Conservation (phyloP, 2,113 vertebrate genomes). For the Actinemys pallida region DNA sequence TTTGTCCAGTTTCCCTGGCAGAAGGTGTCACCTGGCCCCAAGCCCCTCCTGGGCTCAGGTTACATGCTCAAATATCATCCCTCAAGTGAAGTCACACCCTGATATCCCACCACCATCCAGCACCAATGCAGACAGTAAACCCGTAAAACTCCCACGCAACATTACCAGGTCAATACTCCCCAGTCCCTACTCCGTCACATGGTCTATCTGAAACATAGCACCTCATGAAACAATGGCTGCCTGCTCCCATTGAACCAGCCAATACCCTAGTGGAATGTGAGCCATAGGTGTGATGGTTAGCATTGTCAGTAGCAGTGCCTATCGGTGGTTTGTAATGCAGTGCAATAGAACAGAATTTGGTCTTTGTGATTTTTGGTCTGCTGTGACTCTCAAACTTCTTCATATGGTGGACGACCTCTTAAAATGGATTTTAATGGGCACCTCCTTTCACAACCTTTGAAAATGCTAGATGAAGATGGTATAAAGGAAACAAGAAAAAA, state of each 20-base stretch:
- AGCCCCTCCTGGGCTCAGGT: too few species aligned
- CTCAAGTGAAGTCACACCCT: too few species aligned
- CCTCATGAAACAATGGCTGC: neutral
- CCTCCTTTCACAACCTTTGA: fast-evolving
- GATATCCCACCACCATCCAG: too few species aligned
- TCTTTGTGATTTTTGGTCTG: neutral
- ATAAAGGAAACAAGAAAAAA: neutral
- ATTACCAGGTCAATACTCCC: too few species aligned
- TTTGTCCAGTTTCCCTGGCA: too few species aligned
- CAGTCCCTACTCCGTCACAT: too few species aligned
- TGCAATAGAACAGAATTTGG: neutral
- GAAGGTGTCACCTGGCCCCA: too few species aligned
- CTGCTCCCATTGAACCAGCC: neutral
- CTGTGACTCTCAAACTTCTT: neutral
- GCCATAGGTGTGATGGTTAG: neutral
- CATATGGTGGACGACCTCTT: neutral
- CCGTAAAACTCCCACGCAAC: too few species aligned
- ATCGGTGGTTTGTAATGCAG: neutral
- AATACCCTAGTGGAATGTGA: neutral
- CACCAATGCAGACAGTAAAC: too few species aligned
- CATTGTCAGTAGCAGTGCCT: neutral
- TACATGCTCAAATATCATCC: too few species aligned
- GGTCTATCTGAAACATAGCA: neutral
- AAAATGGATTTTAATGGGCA: neutral
- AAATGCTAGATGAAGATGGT: fast-evolving